These are phyloP conservation scores for Umimayanthus chanpuru DNA, from an alignment of 92 coral and sea anemone genomes.

Conservation along the genomic window DNA sequence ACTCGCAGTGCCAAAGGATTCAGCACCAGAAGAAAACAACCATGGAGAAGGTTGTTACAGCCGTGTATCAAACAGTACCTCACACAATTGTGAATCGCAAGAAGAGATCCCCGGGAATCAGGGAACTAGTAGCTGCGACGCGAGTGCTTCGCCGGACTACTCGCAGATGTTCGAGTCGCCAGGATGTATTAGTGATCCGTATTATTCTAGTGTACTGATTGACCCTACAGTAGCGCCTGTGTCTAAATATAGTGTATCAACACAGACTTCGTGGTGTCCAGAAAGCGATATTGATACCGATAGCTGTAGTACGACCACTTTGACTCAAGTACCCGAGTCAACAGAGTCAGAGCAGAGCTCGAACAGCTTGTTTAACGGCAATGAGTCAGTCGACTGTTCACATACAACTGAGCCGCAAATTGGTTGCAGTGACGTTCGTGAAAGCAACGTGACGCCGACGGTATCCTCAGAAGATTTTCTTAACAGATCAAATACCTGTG, in stretches of 20 bases:
- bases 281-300: not conserved
- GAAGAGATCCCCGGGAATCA: not conserved
- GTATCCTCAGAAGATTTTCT: not conserved
- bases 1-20: not conserved
- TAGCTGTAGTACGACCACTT: not conserved
- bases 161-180: not conserved
- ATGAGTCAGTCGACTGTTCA: not conserved
- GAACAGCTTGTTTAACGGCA: not conserved
- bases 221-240: not conserved
- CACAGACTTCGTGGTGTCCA: constrained; percentile 12
- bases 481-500: not conserved
- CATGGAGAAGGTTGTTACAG: not conserved
- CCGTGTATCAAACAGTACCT: not conserved
- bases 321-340: not conserved
- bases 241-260: not conserved
- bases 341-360: not conserved
- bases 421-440: not conserved
- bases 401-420: not conserved
- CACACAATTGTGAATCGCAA: not conserved
- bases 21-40: not conserved
- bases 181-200: constrained; percentile 3
- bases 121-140: not conserved
- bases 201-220: not conserved
- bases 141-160: not conserved
- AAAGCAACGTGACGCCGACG: not conserved